Conservation (phyloP, 2,113 vertebrate genomes). For the Bufo bufo region DNA sequence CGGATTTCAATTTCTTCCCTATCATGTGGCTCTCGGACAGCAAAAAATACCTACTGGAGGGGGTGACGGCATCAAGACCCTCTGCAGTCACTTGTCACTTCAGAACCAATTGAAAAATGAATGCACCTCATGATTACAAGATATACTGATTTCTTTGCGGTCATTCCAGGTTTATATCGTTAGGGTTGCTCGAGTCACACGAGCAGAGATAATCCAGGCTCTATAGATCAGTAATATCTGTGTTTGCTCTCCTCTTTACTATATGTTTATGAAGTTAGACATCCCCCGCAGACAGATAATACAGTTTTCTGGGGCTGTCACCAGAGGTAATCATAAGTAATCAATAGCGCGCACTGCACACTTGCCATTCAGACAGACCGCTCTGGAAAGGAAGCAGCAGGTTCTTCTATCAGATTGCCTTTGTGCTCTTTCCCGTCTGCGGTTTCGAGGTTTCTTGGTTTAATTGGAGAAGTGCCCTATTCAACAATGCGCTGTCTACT, state of each 20-base stretch:
- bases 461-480: conserved; percentile 51
- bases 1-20: no score
- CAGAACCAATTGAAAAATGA: no score
- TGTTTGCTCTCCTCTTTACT: neutral
- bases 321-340: conserved; percentile 42
- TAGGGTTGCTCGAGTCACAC: neutral
- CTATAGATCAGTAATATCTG: neutral
- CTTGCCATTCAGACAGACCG: conserved; percentile 9
- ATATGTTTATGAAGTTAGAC: conserved; percentile 26
- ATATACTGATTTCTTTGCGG: no score
- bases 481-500: conserved; percentile 27
- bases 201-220: no score
- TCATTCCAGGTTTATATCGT: neutral
- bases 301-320: conserved; percentile 34
- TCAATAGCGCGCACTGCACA: conserved; percentile 10
- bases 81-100: no score
- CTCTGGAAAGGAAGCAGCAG: conserved; percentile 1
- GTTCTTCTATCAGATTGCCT: conserved; percentile 26
- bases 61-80: no score
- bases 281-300: conserved; percentile 7
- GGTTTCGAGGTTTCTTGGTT: conserved; percentile 45
- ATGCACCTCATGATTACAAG: neutral
- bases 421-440: conserved; percentile 31
- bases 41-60: no score
- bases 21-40: no score